These are phyloP conservation scores for Chrysolina oricalcia DNA, from an alignment of 2,888 invertebrate genomes.

Conservation along the genomic window DNA sequence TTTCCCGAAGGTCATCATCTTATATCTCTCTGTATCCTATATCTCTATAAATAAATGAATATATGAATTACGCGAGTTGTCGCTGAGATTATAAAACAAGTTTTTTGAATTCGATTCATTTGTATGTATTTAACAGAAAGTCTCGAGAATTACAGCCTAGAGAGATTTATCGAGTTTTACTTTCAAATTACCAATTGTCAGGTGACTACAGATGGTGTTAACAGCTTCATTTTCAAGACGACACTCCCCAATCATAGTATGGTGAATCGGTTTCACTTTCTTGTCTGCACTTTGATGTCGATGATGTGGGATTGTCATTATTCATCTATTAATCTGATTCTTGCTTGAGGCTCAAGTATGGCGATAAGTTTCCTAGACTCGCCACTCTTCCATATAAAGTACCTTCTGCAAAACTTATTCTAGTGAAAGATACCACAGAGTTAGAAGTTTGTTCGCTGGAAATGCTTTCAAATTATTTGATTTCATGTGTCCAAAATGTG, in stretches of 20 bases:
- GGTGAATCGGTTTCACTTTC: too few relatives aligned
- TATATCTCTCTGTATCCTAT: slow-evolving; percentile 5
- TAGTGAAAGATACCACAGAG: too few relatives aligned
- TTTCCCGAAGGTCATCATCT: slow-evolving; percentile 16
- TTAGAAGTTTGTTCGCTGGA: too few relatives aligned
- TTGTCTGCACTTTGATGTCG: too few relatives aligned
- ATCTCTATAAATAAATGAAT: slow-evolving; percentile 9
- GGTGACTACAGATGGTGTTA: neutral
- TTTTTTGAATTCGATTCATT: slow-evolving; percentile 40
- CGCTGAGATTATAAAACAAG: slow-evolving; percentile 30
- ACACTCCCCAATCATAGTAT: neutral
- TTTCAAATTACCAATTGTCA: slow-evolving; percentile 6
- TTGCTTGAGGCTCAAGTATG: too few relatives aligned
- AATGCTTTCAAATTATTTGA: too few relatives aligned
- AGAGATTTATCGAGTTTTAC: neutral
- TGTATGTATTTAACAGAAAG: slow-evolving; percentile 24
- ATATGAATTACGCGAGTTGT: slow-evolving; percentile 11
- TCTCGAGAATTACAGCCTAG: neutral
- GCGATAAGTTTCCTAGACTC: too few relatives aligned
- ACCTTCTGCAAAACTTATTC: too few relatives aligned
- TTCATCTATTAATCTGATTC: too few relatives aligned
- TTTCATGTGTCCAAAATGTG: too few relatives aligned
- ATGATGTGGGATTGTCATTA: too few relatives aligned
- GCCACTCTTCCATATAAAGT: too few relatives aligned
- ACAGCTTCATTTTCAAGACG: slow-evolving; percentile 9